Conservation (phyloP, 2,113 vertebrate species). For the Lepus timidus region DNA sequence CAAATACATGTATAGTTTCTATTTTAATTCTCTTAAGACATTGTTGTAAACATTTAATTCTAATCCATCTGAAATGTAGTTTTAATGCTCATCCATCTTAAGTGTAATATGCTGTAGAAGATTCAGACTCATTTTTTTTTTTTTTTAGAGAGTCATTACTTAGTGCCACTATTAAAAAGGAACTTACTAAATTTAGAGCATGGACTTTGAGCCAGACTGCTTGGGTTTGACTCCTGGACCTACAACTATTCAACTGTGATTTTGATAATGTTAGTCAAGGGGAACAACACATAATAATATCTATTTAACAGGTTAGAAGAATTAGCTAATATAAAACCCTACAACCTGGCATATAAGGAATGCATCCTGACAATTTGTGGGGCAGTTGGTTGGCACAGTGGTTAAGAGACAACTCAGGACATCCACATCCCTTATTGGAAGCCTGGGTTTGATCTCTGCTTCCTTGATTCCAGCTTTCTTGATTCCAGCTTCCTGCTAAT, state of each 20-base stretch:
- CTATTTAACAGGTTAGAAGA: neutral
- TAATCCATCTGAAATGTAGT: slow-evolving; percentile 31
- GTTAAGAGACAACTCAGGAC: too few species aligned
- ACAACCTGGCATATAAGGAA: neutral
- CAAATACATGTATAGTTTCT: neutral
- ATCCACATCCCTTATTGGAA: too few species aligned
- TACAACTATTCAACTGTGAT: neutral
- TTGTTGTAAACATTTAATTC: slow-evolving; percentile 19
- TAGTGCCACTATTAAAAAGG: neutral
- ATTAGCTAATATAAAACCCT: neutral
- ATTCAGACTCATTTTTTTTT: neutral
- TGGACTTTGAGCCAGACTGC: neutral
- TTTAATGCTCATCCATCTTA: slow-evolving; percentile 34
- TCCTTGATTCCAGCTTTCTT: too few species aligned
- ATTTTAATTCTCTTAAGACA: slow-evolving; percentile 30
- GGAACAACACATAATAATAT: neutral
- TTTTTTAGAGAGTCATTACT: slow-evolving; percentile 10
- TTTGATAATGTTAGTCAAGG: neutral
- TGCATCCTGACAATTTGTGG: neutral
- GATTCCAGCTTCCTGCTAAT: too few species aligned
- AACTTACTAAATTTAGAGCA: neutral
- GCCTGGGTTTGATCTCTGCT: too few species aligned
- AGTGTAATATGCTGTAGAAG: slow-evolving; percentile 8
- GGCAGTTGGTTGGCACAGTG: too few species aligned
- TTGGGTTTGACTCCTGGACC: neutral